A percentile compares a stretch with the other conserved stretches of the same genome.
These are phyloP conservation scores for Drosophila stalkeri DNA, from an alignment of 2,888 invertebrate genomes.

Conservation along the genomic window DNA sequence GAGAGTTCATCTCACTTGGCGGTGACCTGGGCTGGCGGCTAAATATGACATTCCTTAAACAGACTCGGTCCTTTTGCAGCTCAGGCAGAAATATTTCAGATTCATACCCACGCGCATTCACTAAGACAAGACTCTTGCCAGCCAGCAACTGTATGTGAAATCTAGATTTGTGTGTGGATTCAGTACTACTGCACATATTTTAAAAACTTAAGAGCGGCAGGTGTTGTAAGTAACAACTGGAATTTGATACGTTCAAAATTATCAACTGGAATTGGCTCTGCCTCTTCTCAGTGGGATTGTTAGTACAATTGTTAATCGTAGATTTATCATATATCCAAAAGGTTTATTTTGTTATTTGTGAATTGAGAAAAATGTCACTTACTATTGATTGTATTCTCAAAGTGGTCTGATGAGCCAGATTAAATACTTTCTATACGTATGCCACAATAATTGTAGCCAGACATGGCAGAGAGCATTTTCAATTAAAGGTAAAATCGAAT, in stretches of 20 bases:
- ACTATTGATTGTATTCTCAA: constrained; percentile 28
- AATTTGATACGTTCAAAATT: constrained; percentile 8
- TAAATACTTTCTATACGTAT: neutral
- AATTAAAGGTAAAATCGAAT: neutral
- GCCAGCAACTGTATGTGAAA: constrained; percentile 50
- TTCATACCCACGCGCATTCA: constrained; percentile 41
- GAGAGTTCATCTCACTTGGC: neutral
- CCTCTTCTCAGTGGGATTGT: neutral
- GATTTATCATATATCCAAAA: constrained; percentile 11
- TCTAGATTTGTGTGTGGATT: neutral
- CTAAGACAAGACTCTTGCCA: constrained; percentile 47
- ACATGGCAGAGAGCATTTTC: neutral
- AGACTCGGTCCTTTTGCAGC: constrained; percentile 30
- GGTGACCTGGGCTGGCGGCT: constrained; percentile 23
- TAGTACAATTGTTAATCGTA: constrained; percentile 12
- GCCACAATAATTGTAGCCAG: neutral
- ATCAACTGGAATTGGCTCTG: neutral
- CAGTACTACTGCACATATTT: constrained; percentile 21
- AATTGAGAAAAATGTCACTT: constrained; percentile 17
- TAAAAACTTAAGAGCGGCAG: neutral
- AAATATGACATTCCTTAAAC: constrained; percentile 40
- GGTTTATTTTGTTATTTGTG: constrained; percentile 25
- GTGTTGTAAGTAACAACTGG: constrained; percentile 5
- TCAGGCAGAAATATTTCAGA: constrained; percentile 62
- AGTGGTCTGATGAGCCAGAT: neutral